A percentile compares a stretch with the other conserved stretches of the same genome.
These are phyloP conservation scores for Olivierus martensii DNA, from an alignment of 1,140 invertebrate species.

Conservation along the genomic window DNA sequence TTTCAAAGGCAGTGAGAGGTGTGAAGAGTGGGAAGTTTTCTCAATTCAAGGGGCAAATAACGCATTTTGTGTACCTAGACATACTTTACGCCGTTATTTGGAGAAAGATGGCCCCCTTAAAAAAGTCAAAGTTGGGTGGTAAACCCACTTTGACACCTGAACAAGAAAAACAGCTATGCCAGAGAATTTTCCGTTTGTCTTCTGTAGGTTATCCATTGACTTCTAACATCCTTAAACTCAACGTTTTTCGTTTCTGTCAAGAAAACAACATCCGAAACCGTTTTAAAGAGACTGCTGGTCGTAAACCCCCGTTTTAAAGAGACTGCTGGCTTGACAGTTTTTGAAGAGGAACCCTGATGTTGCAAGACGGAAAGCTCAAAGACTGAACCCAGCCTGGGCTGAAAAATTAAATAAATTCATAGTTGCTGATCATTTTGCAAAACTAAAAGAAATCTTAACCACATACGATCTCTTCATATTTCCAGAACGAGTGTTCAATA, in stretches of 20 bases:
- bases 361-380: constrained; percentile 23
- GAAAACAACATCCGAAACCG: constrained; percentile 12
- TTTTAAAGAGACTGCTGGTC: not conserved
- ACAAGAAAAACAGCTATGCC: not conserved
- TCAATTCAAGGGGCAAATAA: too few relatives aligned
- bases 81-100: too few relatives aligned
- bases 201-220: not conserved
- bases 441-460: not conserved
- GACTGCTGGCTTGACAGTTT: constrained; percentile 21
- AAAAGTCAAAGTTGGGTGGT: too few relatives aligned
- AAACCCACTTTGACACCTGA: too few relatives aligned
- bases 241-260: not conserved
- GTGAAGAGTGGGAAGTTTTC: too few relatives aligned
- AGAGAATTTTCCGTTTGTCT: not conserved
- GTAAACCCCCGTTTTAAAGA: not conserved
- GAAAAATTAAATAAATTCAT: constrained; percentile 27
- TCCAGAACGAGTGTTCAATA: not conserved
- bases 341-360: constrained; percentile 21
- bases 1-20: too few relatives aligned
- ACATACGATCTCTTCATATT: not conserved
- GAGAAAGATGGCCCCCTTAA: too few relatives aligned
- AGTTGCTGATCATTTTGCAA: constrained; percentile 12
- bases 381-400: constrained; percentile 25
- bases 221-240: not conserved
- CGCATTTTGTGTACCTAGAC: too few relatives aligned